Percentiles rank a stretch among this genome's conserved stretches.
Evolutionary conservation across 2,113 vertebrate genomes (phyloP).

Genomic region (Hucho hucho): DNA sequence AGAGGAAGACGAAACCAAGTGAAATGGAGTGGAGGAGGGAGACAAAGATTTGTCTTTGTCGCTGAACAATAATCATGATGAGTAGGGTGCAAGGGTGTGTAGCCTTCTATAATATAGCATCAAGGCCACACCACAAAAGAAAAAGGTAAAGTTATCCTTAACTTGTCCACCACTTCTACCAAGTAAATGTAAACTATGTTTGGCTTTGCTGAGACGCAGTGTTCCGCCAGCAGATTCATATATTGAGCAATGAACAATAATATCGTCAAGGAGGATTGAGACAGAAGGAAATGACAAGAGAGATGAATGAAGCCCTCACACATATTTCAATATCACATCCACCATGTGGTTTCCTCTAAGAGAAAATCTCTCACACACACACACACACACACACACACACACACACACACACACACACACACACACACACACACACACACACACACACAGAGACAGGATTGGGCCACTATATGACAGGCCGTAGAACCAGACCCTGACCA

Average conservation of each 20-base stretch:
- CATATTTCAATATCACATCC: constrained; percentile 19
- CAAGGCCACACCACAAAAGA: too few species aligned
- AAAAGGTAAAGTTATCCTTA: too few species aligned
- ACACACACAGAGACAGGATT: neutral
- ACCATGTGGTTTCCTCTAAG: constrained; percentile 35
- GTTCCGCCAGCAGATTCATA: neutral
- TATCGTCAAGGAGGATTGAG: neutral
- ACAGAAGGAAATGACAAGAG: neutral
- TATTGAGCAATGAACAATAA: neutral
- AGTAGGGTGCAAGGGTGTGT: too few species aligned
- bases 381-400: too few species aligned
- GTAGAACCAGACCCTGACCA: constrained; percentile 26
- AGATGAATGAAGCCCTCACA: neutral
- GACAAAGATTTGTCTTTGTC: too few species aligned
- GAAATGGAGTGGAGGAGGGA: too few species aligned
- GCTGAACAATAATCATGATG: too few species aligned
- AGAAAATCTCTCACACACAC: neutral
- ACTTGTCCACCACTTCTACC: too few species aligned
- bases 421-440: neutral
- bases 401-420: neutral
- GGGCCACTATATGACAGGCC: constrained; percentile 34
- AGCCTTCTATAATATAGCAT: too few species aligned
- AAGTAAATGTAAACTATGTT: too few species aligned
- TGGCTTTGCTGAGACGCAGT: neutral
- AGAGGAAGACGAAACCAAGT: too few species aligned